Percentiles rank a stretch among this genome's conserved stretches.
Conservation (phyloP, 2,113 vertebrate genomes). For the Leucopsar rothschildi region DNA sequence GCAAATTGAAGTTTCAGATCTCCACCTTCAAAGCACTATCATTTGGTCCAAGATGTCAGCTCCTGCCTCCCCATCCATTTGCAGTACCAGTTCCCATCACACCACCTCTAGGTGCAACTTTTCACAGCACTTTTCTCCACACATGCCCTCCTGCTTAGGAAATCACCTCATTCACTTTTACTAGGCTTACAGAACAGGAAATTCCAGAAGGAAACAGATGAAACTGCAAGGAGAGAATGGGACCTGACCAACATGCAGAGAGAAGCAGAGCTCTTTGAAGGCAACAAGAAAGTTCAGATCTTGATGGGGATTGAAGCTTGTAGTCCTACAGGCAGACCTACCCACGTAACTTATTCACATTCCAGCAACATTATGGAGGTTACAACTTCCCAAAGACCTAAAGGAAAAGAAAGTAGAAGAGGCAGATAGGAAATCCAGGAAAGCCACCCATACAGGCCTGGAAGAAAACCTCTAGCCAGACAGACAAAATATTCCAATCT, state of each 20-base stretch:
- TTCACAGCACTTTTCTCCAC: neutral
- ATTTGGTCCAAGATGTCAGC: neutral
- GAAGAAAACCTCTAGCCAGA: neutral
- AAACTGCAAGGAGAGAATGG: neutral
- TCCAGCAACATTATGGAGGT: neutral
- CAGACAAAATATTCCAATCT: neutral
- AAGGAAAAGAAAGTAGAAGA: neutral
- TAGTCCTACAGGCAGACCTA: neutral
- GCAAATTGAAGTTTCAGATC: neutral
- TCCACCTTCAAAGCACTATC: neutral
- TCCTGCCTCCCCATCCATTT: neutral
- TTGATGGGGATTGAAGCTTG: neutral
- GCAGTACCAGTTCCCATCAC: neutral
- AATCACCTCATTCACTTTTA: neutral
- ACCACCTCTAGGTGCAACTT: neutral
- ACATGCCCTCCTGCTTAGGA: neutral
- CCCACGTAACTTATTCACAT: neutral
- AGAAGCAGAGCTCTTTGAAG: neutral
- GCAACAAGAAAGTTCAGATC: neutral
- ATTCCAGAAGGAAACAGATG: neutral
- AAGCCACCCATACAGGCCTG: neutral
- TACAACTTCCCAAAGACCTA: neutral
- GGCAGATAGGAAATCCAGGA: neutral
- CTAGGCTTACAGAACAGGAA: neutral
- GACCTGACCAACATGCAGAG: neutral